Conservation (phyloP, 1,140 invertebrate genomes). For the Trichomalopsis sarcophagae region DNA sequence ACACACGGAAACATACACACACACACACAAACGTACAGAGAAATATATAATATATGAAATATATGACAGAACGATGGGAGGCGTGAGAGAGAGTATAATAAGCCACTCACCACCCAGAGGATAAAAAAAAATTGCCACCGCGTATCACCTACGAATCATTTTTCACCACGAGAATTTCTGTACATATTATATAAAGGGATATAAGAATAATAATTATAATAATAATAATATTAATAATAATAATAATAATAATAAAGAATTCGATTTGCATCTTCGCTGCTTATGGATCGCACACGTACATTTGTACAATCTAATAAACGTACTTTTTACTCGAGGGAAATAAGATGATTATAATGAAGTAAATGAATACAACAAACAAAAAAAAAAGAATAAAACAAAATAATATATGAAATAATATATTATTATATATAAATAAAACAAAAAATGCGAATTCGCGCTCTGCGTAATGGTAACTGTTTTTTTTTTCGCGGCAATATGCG, state of each 20-base stretch:
- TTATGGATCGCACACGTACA: constrained; percentile 54
- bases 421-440: constrained; percentile 40
- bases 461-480: constrained; percentile 45
- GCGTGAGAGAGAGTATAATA: not conserved
- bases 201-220: constrained; percentile 50
- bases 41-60: not conserved
- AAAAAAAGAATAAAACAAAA: constrained; percentile 39
- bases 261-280: constrained; percentile 56
- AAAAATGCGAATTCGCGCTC: constrained; percentile 37
- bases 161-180: constrained; percentile 51
- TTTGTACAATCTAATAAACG: constrained; percentile 54
- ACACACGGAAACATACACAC: not conserved
- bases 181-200: constrained; percentile 49
- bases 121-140: constrained; percentile 35
- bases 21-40: not conserved
- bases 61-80: not conserved
- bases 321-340: constrained; percentile 54
- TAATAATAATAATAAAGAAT: constrained; percentile 48
- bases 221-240: constrained; percentile 52
- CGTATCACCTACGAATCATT: constrained; percentile 48
- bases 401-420: constrained; percentile 16
- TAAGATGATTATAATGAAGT: constrained; percentile 42
- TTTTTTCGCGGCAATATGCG: constrained; percentile 1
- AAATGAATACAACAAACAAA: constrained; percentile 38
- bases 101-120: constrained; percentile 27